phyloP scores from a whole-genome alignment of 2,113 vertebrate genomes.

The Pseudorectes ferrugineus region DNA sequence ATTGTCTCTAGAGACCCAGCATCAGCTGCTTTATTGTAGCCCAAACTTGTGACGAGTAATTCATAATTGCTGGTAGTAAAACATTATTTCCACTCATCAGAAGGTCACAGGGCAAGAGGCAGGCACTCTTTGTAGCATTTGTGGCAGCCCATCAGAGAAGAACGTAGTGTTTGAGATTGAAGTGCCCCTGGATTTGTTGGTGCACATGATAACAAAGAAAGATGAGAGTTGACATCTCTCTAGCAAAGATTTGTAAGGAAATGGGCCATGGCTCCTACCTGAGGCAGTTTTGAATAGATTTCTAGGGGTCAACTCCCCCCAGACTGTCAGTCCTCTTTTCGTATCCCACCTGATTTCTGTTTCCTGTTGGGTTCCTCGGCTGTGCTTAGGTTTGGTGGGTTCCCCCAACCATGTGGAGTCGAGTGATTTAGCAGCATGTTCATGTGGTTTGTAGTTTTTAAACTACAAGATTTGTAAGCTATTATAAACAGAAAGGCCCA shows the following conservation, averaged over 20 bases:
- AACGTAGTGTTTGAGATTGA: neutral
- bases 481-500: slow-evolving; percentile 22
- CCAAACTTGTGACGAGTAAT: neutral
- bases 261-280: neutral
- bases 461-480: slow-evolving; percentile 27
- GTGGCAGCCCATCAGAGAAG: neutral
- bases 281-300: neutral
- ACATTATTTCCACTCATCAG: neutral
- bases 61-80: neutral
- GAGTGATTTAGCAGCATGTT: neutral
- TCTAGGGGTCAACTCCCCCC: neutral
- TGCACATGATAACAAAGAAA: neutral
- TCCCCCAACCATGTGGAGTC: neutral
- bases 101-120: neutral
- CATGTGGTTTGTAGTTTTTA: slow-evolving; percentile 11
- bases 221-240: neutral
- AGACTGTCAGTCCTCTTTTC: neutral
- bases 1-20: neutral
- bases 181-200: neutral
- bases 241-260: neutral
- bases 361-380: neutral
- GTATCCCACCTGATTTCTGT: neutral
- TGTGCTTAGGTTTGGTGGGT: neutral
- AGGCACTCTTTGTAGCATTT: neutral
- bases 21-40: slow-evolving; percentile 20